Base-by-base conservation (phyloP, 2,797 vertebrate genomes). In the Coregonus ussuriensis region DNA sequence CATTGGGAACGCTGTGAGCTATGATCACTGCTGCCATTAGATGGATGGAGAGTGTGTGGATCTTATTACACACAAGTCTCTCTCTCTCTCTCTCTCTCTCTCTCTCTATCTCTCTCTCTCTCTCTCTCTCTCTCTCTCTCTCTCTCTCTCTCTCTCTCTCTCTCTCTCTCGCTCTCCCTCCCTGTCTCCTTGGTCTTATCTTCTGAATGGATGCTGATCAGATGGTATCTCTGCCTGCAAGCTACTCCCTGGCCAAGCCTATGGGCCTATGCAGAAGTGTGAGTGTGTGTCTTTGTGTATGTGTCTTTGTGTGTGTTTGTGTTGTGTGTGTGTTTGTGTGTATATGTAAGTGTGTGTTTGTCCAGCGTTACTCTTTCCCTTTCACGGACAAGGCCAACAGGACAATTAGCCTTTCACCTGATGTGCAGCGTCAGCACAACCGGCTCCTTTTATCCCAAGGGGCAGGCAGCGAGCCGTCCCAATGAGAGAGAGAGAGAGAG, bases 391-490 rank as follows among this genome's bases (percentile, higher is more conserved):
- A 81, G 84, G 77, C 90, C 69, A 80, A 85, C 82, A 77, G 85
- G 85, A 86, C 85, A 86, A 87, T 91, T 81, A 84, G 82, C 82
- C 85, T 75, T 91, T 91, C 89, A 90, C 85, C 84, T 84, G 83
- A 81, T 83, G 84, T 79, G 87, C 88, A 79, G 75, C 73, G 71
- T 92, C 90, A 88, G 90, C 89, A 85, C 79, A 78, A 83, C 83
- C 29, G 56, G 73, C 79, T 71, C 82, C 91, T 90, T 85, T 76
- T 82, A 83, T 89, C 89, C 86, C 82, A 88, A 53, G 67, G 18
- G 80, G 81, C 88, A 41, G 65, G 14, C 78, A 79, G 13, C 76
- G 76, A 85, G 87, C 86, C 88, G 83, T 37, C 66, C n/a, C 63
- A 74, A 81, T 65, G 13, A 75, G n/a, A 63, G 47, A 37, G n/a